Percentiles rank a stretch among this genome's conserved stretches.
phyloP scores from a whole-genome alignment of 2,888 invertebrate species.

The Hyposoter didymator region DNA sequence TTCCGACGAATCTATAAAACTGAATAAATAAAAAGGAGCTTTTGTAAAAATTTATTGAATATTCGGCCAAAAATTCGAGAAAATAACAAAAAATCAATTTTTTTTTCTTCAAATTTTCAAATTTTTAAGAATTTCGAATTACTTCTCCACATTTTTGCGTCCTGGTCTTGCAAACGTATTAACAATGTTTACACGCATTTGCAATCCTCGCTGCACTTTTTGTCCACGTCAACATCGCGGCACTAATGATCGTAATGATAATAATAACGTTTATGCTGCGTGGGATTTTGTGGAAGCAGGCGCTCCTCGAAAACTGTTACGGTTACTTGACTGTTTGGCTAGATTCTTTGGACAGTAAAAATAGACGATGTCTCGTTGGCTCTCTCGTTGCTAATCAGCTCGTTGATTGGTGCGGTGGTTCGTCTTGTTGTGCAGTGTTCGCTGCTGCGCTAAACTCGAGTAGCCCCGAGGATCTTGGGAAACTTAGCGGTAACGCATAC shows the following conservation, averaged over 20 bases:
- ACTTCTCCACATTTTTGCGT: not conserved
- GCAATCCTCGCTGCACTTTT: slow-evolving; percentile 1
- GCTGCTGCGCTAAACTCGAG: slow-evolving; percentile 42
- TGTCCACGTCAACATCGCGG: not conserved
- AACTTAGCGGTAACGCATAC: slow-evolving; percentile 47
- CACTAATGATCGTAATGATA: slow-evolving; percentile 18
- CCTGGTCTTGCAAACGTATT: too few species aligned
- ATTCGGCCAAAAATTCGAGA: too few species aligned
- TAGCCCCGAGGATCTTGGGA: slow-evolving; percentile 56
- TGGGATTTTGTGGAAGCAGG: slow-evolving; percentile 49
- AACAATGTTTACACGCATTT: not conserved
- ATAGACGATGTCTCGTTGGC: slow-evolving; percentile 36
- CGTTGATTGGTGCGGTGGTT: slow-evolving; percentile 48
- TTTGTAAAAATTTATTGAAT: too few species aligned
- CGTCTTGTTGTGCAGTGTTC: slow-evolving; percentile 24
- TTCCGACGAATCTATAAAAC: too few species aligned
- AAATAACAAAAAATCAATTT: not conserved
- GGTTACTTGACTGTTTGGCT: slow-evolving; percentile 40
- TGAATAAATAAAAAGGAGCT: too few species aligned
- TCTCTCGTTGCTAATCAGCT: slow-evolving; percentile 50
- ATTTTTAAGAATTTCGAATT: not conserved
- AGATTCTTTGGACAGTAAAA: slow-evolving; percentile 38
- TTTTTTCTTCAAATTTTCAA: not conserved
- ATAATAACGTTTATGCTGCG: slow-evolving; percentile 28
- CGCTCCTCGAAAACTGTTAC: slow-evolving; percentile 49